Evolutionary conservation across 1,140 invertebrate species (phyloP), one percentile per base, ranked within the genome.

Genomic region (Drosophila paulistorum): DNA sequence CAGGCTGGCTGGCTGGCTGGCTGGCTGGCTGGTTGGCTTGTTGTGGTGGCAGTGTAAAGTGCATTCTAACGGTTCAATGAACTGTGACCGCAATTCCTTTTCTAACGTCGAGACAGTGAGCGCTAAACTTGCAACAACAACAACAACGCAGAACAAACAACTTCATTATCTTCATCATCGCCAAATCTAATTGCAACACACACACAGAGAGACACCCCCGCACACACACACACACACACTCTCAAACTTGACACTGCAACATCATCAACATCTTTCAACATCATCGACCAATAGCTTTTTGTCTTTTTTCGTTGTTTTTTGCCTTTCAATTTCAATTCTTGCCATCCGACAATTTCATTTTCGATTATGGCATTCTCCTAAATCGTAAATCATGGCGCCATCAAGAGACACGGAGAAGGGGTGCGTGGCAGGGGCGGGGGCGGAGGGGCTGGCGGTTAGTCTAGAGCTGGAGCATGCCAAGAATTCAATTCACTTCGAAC

Each of bases 1-100:
- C 37, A 10, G 39, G 39, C 7, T 51, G 7, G 45, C 45, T 51
- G 2, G 23, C 42, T 45, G 39, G 39, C 7, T 51, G 7, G 45
- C 45, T 51, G 2, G 23, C 42, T 45, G 14, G 14, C 6, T 48
- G 42, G 0, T 17, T 48, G 45, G 7, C 17, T 17, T 6, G 45
- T 14, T 30, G 30, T 51, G 45, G 17, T 54, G 39, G 64, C 66
- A 51, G 51, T 35, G 69, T 67, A 73, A 77, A 75, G 54, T 71
- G 75, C 80, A 78, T 79, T 83, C 76, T 67, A 79, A 74, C 60
- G 80, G 80, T 83, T 83, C 80, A 83, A 83, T 76, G 80, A 83
- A 83, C 80, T 83, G 81, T 83, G 80, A 83, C 80, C 80, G 81
- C 80, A 83, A 59, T 59, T 59, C 35, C 35, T 59, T 26, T 17